phyloP scores from a whole-genome alignment of 2,797 vertebrate genomes.

The Cynodonichthys magdalenae region DNA sequence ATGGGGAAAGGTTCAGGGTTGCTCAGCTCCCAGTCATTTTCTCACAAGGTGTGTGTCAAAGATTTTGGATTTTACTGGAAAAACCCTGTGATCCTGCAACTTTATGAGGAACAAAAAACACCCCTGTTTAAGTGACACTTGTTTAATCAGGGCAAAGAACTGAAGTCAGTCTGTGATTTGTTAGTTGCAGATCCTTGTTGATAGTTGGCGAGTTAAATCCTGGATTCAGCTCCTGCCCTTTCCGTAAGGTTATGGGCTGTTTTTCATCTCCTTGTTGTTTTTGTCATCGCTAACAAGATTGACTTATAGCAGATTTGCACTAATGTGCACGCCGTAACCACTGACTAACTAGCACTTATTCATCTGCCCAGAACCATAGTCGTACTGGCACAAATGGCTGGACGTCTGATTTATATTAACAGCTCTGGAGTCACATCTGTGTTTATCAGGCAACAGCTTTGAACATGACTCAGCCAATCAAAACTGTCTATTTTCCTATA shows the following conservation, averaged over 20 bases:
- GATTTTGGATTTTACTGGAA: constrained; percentile 39
- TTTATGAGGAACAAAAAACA: constrained; percentile 16
- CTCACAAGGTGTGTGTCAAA: constrained; percentile 45
- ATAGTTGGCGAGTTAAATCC: constrained; percentile 55
- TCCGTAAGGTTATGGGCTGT: constrained; percentile 59
- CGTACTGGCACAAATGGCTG: constrained; percentile 23
- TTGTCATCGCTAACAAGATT: constrained; percentile 68
- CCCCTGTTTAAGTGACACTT: constrained; percentile 17
- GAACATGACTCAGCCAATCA: constrained; percentile 68
- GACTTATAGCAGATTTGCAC: constrained; percentile 72
- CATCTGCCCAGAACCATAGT: constrained; percentile 39
- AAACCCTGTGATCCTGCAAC: constrained; percentile 15
- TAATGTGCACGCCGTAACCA: constrained; percentile 53
- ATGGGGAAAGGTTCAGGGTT: constrained; percentile 52
- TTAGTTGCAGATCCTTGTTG: constrained; percentile 48
- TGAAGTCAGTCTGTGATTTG: constrained; percentile 51
- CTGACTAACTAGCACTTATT: constrained; percentile 63
- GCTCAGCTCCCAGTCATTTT: constrained; percentile 45
- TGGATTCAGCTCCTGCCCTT: constrained; percentile 55
- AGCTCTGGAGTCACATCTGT: constrained; percentile 65
- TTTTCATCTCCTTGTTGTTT: constrained; percentile 68
- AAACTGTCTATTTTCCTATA: constrained; percentile 67
- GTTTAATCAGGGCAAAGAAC: constrained; percentile 15
- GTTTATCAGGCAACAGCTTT: constrained; percentile 65
- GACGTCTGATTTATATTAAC: constrained; percentile 64